phyloP scores from a whole-genome alignment of 2,113 vertebrate genomes.

The Felis catus region F.catus_Fca126_mat1.0 CM031416.1:61916001-61916500 shows the following conservation, averaged over 20 bases:
- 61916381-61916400: background rate
- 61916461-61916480: background rate
- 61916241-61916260: background rate
- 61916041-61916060: background rate
- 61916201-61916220: background rate
- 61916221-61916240: background rate
- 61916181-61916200: accelerated
- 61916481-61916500: background rate
- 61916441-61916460: background rate
- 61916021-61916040: background rate
- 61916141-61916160: accelerated
- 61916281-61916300: background rate
- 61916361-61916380: background rate
- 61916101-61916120: accelerated
- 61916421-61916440: background rate
- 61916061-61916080: background rate
- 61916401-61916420: background rate
- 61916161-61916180: too few species aligned
- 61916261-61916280: background rate
- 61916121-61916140: background rate
- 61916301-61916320: background rate
- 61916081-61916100: background rate
- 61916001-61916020: background rate
- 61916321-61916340: background rate
- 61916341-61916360: background rate